These are phyloP conservation scores for Patella vulgata DNA, from an alignment of 1,140 invertebrate genomes.

Conservation along the genomic window DNA sequence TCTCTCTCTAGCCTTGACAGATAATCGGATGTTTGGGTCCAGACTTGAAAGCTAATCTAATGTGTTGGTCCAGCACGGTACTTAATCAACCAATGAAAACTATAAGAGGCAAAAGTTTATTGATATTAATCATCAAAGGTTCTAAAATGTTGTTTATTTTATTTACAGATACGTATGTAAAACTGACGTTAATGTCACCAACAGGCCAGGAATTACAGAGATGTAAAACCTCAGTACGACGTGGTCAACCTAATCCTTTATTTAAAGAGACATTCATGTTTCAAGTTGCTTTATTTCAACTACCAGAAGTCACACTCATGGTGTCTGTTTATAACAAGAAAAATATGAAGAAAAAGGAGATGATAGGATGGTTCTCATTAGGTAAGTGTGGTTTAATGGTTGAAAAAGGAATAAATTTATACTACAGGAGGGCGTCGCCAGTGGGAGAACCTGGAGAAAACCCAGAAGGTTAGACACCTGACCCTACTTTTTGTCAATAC, in stretches of 20 bases:
- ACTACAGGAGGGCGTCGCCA: too few species aligned
- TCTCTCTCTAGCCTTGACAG: too few species aligned
- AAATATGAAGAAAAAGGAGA: constrained; percentile 93
- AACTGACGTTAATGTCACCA: constrained; percentile 88
- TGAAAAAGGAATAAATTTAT: neutral
- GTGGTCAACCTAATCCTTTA: constrained; percentile 92
- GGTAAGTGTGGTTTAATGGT: constrained; percentile 62
- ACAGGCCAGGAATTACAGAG: constrained; percentile 91
- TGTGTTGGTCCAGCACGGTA: too few species aligned
- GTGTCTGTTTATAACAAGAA: constrained; percentile 91
- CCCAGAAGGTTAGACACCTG: too few species aligned
- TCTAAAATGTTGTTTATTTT: too few species aligned
- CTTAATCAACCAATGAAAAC: too few species aligned
- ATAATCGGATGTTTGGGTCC: too few species aligned
- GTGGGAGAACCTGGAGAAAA: too few species aligned
- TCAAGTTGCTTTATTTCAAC: constrained; percentile 93
- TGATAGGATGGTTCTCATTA: constrained; percentile 95
- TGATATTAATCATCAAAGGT: too few species aligned
- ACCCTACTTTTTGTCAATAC: neutral
- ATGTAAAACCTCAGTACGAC: constrained; percentile 88
- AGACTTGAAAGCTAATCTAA: too few species aligned
- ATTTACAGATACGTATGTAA: constrained; percentile 91
- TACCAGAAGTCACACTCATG: constrained; percentile 94
- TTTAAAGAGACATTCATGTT: constrained; percentile 97
- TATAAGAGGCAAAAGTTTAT: too few species aligned